These are phyloP conservation scores for Clarias fuscus DNA, from an alignment of 2,797 vertebrate species.

Conservation along the genomic window DNA sequence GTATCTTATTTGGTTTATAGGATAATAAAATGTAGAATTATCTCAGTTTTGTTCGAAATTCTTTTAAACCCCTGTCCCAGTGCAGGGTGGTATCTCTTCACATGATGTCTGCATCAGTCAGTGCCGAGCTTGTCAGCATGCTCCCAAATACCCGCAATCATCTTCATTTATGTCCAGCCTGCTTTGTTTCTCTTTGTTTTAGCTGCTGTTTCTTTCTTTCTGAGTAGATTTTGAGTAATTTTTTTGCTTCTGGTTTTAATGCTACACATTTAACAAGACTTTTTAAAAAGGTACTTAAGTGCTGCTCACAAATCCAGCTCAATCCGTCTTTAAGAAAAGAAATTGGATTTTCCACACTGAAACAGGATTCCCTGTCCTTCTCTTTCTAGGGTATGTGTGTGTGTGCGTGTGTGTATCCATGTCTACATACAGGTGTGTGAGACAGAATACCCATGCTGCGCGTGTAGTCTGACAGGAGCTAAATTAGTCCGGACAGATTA, in stretches of 20 bases:
- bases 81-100: background rate
- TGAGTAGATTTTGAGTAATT: no score
- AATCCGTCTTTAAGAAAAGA: constrained; percentile 10
- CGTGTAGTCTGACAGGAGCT: constrained; percentile 50
- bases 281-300: background rate
- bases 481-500: constrained; percentile 57
- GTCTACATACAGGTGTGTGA: constrained; percentile 35
- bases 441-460: constrained; percentile 50
- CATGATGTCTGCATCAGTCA: background rate
- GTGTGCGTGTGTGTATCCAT: constrained; percentile 16
- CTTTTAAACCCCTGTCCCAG: constrained; percentile 14
- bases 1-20: no score
- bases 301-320: background rate
- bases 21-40: background rate
- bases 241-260: background rate
- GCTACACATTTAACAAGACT: background rate
- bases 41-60: background rate
- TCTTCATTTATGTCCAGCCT: background rate
- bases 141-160: background rate
- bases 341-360: constrained; percentile 53
- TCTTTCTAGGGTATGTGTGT: background rate
- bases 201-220: background rate
- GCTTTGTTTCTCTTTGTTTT: constrained; percentile 9
- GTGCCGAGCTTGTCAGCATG: background rate
- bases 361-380: constrained; percentile 48